Evolutionary conservation across 2,797 vertebrate genomes (phyloP), one percentile per base, ranked within the genome.

Genomic region (Takifugu ocellatus): DNA sequence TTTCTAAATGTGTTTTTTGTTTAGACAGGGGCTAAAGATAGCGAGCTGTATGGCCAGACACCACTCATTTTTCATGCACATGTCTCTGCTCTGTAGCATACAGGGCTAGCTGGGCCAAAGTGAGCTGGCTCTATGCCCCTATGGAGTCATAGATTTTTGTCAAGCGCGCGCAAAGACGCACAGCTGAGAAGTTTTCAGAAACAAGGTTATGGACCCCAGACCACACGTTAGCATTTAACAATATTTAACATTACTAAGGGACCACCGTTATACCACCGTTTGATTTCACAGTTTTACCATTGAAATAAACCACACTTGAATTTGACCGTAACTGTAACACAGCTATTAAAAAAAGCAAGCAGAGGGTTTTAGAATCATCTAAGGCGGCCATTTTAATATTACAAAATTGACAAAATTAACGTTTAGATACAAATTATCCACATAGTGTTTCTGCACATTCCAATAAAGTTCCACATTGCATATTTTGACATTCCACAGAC

Each of bases 1-100:
- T 89, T 87, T 87, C 76, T 80, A 77, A 87, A 87, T 86, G 84
- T 79, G 83, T 74, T 88, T 89, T 89, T 86, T 83, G 85, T 89
- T 88, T 84, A 74, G 74, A 79, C 69, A 61, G 61, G 74, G 52
- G 84, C 90, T 90, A 91, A 92, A 91, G 88, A 90, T 90, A 90
- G 88, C 83, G 78, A 75, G 68, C 26, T 72, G 75, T 78, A 77
- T 66, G 80, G 81, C 61, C 72, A 75, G 79, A 73, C 72, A 61
- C 54, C 5, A 42, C 76, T 82, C 69, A 58, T 84, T 86, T 85
- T 78, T 85, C 78, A 72, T 59, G 33, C 72, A 75, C 79, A 68
- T 61, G 70, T 77, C 78, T 80, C 69, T 59, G 59, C 57, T 55
- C 63, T 70, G 69, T 60, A 76, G 73, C 60, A 77, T 39, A 55